Evolutionary conservation across 2,797 vertebrate species (phyloP).

Genomic region (Chiloscyllium punctatum): DNA sequence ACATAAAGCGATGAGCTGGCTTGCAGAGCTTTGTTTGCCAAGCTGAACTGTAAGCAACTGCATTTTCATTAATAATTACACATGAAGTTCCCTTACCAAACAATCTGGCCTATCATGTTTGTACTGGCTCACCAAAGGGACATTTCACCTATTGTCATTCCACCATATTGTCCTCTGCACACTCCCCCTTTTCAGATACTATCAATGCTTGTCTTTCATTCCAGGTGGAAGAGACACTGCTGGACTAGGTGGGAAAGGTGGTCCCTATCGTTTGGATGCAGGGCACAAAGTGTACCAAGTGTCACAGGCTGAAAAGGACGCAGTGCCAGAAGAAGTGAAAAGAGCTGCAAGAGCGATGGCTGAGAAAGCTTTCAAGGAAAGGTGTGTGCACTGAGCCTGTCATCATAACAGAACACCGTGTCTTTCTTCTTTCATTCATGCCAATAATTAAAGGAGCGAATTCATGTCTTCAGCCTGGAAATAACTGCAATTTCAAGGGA

Average conservation of each 20-base stretch:
- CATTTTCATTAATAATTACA: too few species aligned
- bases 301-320: slow-evolving; percentile 86
- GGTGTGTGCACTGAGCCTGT: slow-evolving; percentile 53
- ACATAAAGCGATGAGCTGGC: neutral
- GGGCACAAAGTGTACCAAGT: slow-evolving; percentile 86
- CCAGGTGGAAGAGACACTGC: slow-evolving; percentile 93
- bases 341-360: slow-evolving; percentile 87
- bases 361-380: slow-evolving; percentile 82
- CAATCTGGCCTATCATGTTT: too few species aligned
- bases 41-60: too few species aligned
- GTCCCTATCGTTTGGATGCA: slow-evolving; percentile 85
- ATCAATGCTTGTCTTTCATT: slow-evolving; percentile 3
- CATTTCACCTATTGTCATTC: too few species aligned
- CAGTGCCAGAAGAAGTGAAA: slow-evolving; percentile 84
- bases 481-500: neutral
- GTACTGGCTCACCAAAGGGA: too few species aligned
- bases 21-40: too few species aligned
- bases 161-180: too few species aligned
- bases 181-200: too few species aligned
- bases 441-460: neutral
- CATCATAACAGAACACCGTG: neutral
- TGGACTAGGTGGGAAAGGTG: slow-evolving; percentile 88
- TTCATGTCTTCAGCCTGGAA: neutral
- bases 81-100: too few species aligned
- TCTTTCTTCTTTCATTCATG: neutral